phyloP scores from a whole-genome alignment of 2,888 invertebrate genomes.

The Dynastes grantii region DNA sequence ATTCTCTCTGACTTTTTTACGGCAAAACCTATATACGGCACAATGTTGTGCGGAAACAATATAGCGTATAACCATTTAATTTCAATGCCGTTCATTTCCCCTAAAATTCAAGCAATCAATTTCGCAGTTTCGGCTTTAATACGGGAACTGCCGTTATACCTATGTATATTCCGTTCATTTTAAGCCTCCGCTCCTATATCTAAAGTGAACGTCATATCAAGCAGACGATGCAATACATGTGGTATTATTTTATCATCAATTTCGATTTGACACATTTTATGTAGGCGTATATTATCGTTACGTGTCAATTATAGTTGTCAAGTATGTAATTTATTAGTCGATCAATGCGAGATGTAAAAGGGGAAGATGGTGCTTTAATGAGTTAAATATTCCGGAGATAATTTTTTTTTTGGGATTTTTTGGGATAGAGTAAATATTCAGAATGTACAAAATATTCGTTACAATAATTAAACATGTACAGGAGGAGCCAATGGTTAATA shows the following conservation, averaged over 20 bases:
- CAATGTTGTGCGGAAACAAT: background rate
- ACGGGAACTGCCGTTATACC: background rate
- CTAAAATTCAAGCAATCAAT: background rate
- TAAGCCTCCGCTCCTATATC: background rate
- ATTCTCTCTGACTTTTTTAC: background rate
- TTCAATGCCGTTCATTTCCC: background rate
- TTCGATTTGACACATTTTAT: background rate
- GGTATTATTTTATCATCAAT: background rate
- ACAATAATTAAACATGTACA: no score
- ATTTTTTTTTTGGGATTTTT: no score
- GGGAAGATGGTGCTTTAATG: no score
- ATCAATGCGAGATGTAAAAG: no score
- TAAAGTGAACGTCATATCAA: no score
- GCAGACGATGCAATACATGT: background rate
- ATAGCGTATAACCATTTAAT: background rate
- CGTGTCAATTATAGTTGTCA: background rate
- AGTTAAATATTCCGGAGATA: no score
- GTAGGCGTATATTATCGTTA: slow-evolving; percentile 1
- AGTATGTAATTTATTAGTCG: no score
- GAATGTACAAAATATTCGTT: no score
- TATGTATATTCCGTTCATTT: background rate
- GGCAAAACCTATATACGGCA: background rate
- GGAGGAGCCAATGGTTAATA: no score
- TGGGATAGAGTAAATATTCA: no score
- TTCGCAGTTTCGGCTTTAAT: background rate